These are phyloP conservation scores for Prunella himalayana DNA, from an alignment of 2,113 vertebrate species.

Conservation along the genomic window DNA sequence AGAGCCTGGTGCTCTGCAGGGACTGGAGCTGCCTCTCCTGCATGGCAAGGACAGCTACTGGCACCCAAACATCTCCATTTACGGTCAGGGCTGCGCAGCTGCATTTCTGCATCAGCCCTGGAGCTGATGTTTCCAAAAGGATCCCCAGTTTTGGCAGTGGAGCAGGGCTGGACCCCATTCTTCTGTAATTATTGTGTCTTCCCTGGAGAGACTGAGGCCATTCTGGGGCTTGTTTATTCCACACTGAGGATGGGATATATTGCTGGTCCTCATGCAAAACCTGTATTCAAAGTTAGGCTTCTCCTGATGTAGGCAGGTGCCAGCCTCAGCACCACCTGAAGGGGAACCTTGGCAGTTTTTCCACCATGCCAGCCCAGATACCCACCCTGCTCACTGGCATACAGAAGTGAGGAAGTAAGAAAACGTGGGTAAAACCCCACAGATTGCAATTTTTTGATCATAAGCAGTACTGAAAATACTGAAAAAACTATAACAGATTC, in stretches of 20 bases:
- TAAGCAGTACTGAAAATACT: background rate
- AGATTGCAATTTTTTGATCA: background rate
- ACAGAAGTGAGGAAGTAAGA: background rate
- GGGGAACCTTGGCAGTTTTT: background rate
- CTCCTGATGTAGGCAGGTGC: fast-evolving
- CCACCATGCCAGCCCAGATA: background rate
- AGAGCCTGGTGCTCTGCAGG: slow-evolving; percentile 7
- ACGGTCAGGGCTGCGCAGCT: background rate
- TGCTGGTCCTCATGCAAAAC: background rate
- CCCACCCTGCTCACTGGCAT: background rate
- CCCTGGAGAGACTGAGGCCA: background rate
- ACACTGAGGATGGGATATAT: background rate
- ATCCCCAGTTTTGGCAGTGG: background rate
- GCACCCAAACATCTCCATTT: slow-evolving; percentile 54
- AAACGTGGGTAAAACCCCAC: background rate
- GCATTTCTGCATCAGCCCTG: background rate
- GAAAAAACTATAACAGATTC: background rate
- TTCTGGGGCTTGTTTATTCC: background rate
- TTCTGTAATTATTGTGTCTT: background rate
- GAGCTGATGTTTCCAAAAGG: background rate
- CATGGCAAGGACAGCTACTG: background rate
- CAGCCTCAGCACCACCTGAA: background rate
- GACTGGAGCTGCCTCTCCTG: background rate
- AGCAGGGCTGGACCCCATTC: background rate
- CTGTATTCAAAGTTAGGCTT: background rate